These are phyloP conservation scores for Calliscelio sp. DNA, from an alignment of 2,888 invertebrate genomes.

Conservation along the genomic window DNA sequence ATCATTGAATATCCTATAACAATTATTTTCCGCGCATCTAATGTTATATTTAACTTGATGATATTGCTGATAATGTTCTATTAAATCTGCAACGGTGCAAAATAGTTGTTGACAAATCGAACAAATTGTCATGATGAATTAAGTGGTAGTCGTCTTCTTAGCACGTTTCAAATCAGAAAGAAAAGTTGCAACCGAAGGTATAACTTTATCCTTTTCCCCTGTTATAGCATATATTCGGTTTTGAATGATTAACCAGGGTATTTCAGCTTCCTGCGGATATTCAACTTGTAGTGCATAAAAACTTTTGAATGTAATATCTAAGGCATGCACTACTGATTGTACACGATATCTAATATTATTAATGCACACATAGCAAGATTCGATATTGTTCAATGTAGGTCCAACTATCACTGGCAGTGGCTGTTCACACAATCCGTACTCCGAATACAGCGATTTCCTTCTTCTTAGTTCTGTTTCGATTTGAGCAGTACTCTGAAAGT, in stretches of 20 bases:
- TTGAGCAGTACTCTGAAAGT: slow-evolving; percentile 4
- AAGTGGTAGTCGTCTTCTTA: too few species aligned
- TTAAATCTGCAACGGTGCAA: too few species aligned
- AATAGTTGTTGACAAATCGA: too few species aligned
- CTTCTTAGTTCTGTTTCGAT: slow-evolving; percentile 12
- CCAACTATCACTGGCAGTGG: slow-evolving; percentile 13
- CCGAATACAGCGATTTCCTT: not conserved
- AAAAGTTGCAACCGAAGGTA: too few species aligned
- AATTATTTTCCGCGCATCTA: too few species aligned
- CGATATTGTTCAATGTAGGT: not conserved
- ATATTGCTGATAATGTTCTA: too few species aligned
- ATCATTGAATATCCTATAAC: too few species aligned
- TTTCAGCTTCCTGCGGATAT: slow-evolving; percentile 57
- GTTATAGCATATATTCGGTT: slow-evolving; percentile 8
- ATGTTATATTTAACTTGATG: too few species aligned
- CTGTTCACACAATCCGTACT: not conserved
- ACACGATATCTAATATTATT: slow-evolving; percentile 54
- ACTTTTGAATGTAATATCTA: slow-evolving; percentile 64
- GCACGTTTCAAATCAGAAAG: too few species aligned
- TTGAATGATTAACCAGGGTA: slow-evolving; percentile 60
- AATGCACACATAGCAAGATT: slow-evolving; percentile 57
- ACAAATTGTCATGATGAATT: too few species aligned
- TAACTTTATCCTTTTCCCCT: slow-evolving; percentile 38
- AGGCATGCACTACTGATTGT: slow-evolving; percentile 33
- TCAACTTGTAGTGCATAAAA: slow-evolving; percentile 58